phyloP scores from a whole-genome alignment of 1,140 invertebrate species.

The Anastrepha obliqua region DNA sequence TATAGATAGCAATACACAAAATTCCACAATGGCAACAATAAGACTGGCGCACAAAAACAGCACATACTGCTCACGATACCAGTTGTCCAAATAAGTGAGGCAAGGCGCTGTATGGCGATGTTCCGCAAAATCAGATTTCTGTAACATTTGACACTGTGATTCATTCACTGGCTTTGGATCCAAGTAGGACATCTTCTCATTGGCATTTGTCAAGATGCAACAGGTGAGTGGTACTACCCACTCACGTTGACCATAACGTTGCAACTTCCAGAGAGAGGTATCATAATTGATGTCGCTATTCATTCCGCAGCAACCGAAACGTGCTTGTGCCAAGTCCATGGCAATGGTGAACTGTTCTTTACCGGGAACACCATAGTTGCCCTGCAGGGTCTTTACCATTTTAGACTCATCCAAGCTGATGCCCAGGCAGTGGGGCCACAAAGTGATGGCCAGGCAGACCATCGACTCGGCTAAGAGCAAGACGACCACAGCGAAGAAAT shows the following conservation, averaged over 20 bases:
- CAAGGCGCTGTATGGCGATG: slow-evolving; percentile 83
- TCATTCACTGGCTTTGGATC: slow-evolving; percentile 85
- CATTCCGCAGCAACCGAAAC: slow-evolving; percentile 91
- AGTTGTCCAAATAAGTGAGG: slow-evolving; percentile 81
- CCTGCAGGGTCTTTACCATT: slow-evolving; percentile 82
- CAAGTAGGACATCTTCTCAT: slow-evolving; percentile 79
- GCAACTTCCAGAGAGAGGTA: slow-evolving; percentile 86
- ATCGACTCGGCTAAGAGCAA: slow-evolving; percentile 83
- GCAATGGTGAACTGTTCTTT: slow-evolving; percentile 84
- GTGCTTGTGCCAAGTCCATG: slow-evolving; percentile 83
- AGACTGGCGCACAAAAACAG: slow-evolving; percentile 82
- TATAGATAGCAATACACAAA: slow-evolving; percentile 81
- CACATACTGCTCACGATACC: slow-evolving; percentile 85
- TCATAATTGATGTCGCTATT: slow-evolving; percentile 86
- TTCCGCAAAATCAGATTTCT: slow-evolving; percentile 78
- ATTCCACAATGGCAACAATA: slow-evolving; percentile 81
- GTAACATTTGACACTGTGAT: slow-evolving; percentile 82
- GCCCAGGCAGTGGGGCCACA: slow-evolving; percentile 86
- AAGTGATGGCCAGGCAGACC: slow-evolving; percentile 82
- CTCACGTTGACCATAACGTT: slow-evolving; percentile 81
- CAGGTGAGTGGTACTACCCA: slow-evolving; percentile 86
- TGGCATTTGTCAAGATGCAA: slow-evolving; percentile 81
- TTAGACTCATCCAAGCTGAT: slow-evolving; percentile 81
- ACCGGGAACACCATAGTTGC: slow-evolving; percentile 84
- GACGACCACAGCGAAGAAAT: slow-evolving; percentile 82